Percentiles rank a stretch among this genome's conserved stretches.
Conservation (phyloP, 2,797 vertebrate genomes). For the Hyperoplus immaculatus region DNA sequence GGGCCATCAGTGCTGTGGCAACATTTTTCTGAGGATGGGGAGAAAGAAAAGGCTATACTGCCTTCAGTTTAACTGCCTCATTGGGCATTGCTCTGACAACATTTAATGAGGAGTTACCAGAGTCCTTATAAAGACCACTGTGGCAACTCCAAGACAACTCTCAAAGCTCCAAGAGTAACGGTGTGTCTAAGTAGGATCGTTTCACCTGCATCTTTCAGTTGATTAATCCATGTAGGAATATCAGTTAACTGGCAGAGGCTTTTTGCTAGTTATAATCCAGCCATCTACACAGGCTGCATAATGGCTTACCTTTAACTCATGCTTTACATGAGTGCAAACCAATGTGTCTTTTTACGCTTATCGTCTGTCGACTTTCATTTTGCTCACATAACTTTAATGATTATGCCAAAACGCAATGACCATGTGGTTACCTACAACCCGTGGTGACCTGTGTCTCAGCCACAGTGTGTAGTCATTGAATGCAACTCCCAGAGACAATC, state of each 20-base stretch:
- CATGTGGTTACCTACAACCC: not conserved
- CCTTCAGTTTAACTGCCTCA: slow-evolving; percentile 20
- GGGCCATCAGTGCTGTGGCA: slow-evolving; percentile 14
- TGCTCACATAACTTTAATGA: not conserved
- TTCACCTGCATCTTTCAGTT: not conserved
- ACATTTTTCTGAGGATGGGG: slow-evolving; percentile 25
- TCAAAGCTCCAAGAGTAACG: not conserved
- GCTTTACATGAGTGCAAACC: not conserved
- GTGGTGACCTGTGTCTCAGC: not conserved
- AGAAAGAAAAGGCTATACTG: not conserved
- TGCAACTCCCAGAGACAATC: not conserved
- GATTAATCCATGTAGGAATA: too few species aligned
- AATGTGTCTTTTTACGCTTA: not conserved
- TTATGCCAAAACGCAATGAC: not conserved
- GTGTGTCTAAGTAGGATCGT: not conserved
- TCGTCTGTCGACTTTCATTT: not conserved
- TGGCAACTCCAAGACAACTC: not conserved
- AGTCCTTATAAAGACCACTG: not conserved
- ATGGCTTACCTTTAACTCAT: not conserved
- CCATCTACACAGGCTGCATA: not conserved
- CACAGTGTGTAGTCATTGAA: not conserved
- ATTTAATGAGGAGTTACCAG: slow-evolving; percentile 20
- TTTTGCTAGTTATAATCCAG: not conserved
- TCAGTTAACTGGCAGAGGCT: too few species aligned
- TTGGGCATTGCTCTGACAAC: slow-evolving; percentile 15